Base-by-base conservation (phyloP, 2,888 invertebrate species). In the Apoda limacodes region DNA sequence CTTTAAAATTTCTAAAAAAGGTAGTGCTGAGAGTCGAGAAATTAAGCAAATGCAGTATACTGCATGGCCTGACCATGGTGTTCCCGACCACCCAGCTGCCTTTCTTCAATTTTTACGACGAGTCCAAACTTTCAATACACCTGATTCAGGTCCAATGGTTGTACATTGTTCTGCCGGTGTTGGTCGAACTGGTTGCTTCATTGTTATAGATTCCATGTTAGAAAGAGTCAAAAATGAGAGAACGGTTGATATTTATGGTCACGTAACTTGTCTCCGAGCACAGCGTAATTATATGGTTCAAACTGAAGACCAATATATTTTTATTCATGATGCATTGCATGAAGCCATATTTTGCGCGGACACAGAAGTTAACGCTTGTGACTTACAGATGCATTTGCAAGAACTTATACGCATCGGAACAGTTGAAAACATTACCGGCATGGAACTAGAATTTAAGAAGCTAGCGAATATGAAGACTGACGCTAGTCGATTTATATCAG, bases 201-300 rank as follows among this genome's bases (percentile, higher is more conserved):
- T 99, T 52, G 98, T 98, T 2, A 98, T 99, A 50, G 99, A 99
- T 65, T 96, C 98, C 2, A 98, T 98, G 98, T 81, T 99, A 44
- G 98, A 99, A 56, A 83, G 98, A 39, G 94, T 99, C 68, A 90
- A 94, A 50, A 94, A 97, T 64, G 98, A 99, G 59, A 95, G 96
- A 66, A 97, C 96, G 28, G 95, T 99, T 15, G 99, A 99, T 66
- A 97, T 99, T 45, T 99, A 98, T 61, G 99, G 98, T 5, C 98
- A 98, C 78, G 99, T 99, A 19, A 98, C 98, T n/a, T 96, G 96
- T 61, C 84, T 99, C 42, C 86, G 99, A 37, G 96, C 98, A 13
- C 99, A 99, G 70, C 87, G 99, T 30, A 98, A 98, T 74, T 99
- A 99, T 80, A 99, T 99, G 98, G 98, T 99, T 14, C 95, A 96